These are phyloP conservation scores for Eurytoma californica DNA, from an alignment of 2,888 invertebrate genomes.

Conservation along the genomic window DNA sequence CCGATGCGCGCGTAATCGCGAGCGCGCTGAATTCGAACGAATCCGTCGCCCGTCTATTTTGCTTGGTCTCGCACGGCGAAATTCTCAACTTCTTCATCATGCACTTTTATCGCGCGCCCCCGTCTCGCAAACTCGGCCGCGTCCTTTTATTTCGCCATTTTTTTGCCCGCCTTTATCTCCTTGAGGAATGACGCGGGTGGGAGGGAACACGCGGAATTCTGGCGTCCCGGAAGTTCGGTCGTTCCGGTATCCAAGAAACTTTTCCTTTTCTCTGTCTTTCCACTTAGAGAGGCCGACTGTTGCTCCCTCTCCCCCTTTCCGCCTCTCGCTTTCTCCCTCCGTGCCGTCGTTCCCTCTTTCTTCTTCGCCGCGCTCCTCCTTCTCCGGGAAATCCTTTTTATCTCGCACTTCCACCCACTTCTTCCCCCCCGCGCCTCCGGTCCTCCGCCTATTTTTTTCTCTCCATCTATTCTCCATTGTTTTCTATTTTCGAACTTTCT, in stretches of 20 bases:
- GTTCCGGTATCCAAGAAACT: slow-evolving; percentile 48
- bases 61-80: background rate
- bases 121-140: background rate
- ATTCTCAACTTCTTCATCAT: slow-evolving; percentile 35
- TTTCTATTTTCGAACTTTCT: slow-evolving; percentile 46
- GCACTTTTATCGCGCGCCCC: slow-evolving; percentile 16
- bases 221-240: slow-evolving; percentile 55
- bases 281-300: slow-evolving; percentile 44
- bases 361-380: background rate
- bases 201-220: slow-evolving; percentile 57
- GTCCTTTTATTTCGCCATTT: slow-evolving; percentile 39
- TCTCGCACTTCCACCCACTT: slow-evolving; percentile 15
- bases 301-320: slow-evolving; percentile 20
- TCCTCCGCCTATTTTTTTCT: background rate
- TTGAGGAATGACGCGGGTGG: slow-evolving; percentile 45
- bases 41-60: slow-evolving; percentile 1
- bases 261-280: slow-evolving; percentile 50
- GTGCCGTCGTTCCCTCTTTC: background rate
- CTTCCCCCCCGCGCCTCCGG: background rate
- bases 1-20: background rate
- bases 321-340: background rate
- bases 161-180: slow-evolving; percentile 52
- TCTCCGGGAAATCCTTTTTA: slow-evolving; percentile 1
- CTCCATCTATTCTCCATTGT: slow-evolving; percentile 46
- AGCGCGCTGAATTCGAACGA: background rate